Conservation (phyloP, 2,888 invertebrate species). For the Eupithecia subfuscata region DNA sequence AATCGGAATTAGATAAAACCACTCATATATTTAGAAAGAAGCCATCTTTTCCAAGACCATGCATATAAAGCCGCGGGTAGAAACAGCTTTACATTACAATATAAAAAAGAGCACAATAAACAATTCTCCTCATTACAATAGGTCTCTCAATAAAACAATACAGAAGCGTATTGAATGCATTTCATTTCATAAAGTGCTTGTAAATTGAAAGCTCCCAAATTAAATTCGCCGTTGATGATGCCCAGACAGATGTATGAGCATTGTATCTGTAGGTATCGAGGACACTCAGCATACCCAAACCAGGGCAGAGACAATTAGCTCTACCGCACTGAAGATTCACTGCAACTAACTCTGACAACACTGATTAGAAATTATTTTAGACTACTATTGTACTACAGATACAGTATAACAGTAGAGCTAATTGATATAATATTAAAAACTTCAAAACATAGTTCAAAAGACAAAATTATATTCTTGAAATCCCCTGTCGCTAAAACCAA, state of each 20-base stretch:
- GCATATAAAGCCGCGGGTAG: neutral
- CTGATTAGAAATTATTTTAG: neutral
- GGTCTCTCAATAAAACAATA: conserved; percentile 7
- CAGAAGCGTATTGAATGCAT: conserved; percentile 9
- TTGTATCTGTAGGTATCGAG: neutral
- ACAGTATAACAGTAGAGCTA: neutral
- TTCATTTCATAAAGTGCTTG: conserved; percentile 12
- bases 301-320: neutral
- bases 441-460: neutral
- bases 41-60: neutral
- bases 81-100: neutral
- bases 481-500: neutral
- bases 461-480: neutral
- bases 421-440: neutral
- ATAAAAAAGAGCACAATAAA: conserved; percentile 13
- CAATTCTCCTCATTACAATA: conserved; percentile 3
- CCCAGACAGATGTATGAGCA: conserved; percentile 47
- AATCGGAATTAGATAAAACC: neutral
- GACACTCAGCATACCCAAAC: conserved; percentile 3
- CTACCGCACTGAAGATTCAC: neutral
- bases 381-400: neutral
- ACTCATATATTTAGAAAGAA: neutral
- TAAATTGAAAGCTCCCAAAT: conserved; percentile 36
- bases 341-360: neutral
- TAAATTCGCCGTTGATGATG: conserved; percentile 48